A percentile compares a stretch with the other conserved stretches of the same genome.
phyloP scores from a whole-genome alignment of 2,113 vertebrate genomes.

The Vidua macroura region DNA sequence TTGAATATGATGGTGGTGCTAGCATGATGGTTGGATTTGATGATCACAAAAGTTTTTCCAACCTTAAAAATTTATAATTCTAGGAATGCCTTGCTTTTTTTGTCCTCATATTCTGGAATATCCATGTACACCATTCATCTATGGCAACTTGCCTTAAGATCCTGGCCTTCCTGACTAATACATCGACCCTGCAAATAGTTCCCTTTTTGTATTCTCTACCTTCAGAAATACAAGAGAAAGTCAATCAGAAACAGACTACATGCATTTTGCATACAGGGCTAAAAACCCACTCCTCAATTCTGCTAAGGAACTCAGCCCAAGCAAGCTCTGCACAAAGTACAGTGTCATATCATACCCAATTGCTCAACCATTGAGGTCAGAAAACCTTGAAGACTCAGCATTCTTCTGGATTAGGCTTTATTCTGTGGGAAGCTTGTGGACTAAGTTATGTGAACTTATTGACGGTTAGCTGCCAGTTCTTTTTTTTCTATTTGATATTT shows the following conservation, averaged over 20 bases:
- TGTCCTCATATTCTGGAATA: background rate
- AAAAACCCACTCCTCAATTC: fast-evolving
- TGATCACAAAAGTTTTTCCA: background rate
- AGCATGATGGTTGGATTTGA: too few relatives aligned
- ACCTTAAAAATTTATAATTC: background rate
- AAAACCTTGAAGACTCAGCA: background rate
- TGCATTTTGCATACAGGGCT: fast-evolving
- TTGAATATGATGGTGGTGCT: background rate
- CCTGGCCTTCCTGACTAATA: fast-evolving
- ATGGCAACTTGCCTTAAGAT: background rate
- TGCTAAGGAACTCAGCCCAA: background rate
- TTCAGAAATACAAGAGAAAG: background rate
- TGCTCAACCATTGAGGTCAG: background rate
- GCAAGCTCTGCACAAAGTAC: background rate
- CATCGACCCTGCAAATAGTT: background rate
- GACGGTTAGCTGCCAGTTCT: background rate
- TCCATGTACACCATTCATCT: background rate
- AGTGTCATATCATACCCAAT: background rate
- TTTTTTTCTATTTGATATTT: background rate
- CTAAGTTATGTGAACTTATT: background rate
- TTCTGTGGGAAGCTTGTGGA: background rate
- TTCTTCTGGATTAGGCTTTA: background rate
- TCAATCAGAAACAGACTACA: background rate
- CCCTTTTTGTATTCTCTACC: background rate
- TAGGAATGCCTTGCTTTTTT: background rate